Percentiles rank a stretch among this genome's conserved stretches.
Evolutionary conservation across 2,113 vertebrate genomes (phyloP).

Genomic region (Gadus chalcogrammus): DNA sequence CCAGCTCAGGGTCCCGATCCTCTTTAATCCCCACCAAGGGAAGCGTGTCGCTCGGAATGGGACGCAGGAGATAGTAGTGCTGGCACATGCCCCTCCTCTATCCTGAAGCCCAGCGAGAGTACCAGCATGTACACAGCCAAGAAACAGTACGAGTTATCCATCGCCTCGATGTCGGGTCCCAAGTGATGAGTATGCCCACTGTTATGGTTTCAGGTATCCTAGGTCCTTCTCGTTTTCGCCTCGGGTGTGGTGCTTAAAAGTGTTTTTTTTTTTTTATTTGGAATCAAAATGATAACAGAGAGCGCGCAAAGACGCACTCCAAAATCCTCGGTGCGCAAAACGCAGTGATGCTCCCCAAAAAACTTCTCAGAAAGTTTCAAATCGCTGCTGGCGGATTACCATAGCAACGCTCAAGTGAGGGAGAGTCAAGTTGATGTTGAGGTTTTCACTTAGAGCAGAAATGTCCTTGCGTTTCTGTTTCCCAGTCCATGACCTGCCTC

Average conservation of each 20-base stretch:
- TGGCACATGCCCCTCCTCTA: conserved; percentile 81
- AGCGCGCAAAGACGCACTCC: no score
- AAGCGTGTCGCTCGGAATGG: conserved; percentile 86
- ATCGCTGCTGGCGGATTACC: conserved; percentile 67
- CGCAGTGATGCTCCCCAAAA: conserved; percentile 57
- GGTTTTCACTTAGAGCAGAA: background rate
- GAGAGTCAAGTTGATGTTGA: conserved; percentile 8
- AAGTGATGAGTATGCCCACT: background rate
- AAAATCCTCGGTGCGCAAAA: no score
- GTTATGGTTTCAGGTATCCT: no score
- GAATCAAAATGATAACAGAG: no score
- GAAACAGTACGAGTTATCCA: conserved; percentile 80
- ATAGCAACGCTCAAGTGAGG: conserved; percentile 71
- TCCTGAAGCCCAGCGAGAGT: conserved; percentile 81
- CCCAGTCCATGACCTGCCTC: conserved; percentile 31
- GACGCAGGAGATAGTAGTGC: conserved; percentile 84
- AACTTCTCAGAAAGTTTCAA: conserved; percentile 79
- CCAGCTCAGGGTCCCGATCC: conserved; percentile 87
- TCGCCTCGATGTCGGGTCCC: conserved; percentile 45
- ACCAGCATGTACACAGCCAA: conserved; percentile 77
- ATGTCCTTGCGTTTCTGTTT: conserved; percentile 4
- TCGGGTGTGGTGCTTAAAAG: no score
- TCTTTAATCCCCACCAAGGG: conserved; percentile 84
- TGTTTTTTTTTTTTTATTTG: no score
- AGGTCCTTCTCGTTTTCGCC: no score